Conservation (phyloP, 30 jellyfish, hydroid and myxozoan genomes). For the Pseudorhiza aurosa region DNA sequence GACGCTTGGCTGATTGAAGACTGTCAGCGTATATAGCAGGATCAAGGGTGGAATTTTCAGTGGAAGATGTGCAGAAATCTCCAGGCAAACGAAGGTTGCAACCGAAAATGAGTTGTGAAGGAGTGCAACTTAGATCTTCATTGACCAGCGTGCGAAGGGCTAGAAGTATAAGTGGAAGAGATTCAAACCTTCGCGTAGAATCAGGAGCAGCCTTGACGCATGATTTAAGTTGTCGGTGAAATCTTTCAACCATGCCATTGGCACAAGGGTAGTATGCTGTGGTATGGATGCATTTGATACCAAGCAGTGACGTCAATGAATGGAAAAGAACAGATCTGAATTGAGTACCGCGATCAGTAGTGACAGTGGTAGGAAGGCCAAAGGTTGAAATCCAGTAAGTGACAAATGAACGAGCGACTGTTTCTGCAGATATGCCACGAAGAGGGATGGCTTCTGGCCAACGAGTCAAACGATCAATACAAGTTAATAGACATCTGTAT, state of each 20-base stretch:
- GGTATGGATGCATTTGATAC: conserved; percentile 3
- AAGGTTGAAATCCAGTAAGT: conserved; percentile 5
- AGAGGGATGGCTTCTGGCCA: conserved; percentile 36
- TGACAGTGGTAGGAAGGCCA: conserved; percentile 26
- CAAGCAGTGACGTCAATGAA: conserved; percentile 2
- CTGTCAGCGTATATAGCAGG: not conserved
- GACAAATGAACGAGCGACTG: conserved; percentile 20
- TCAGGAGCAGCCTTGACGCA: conserved; percentile 9
- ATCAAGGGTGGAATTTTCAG: conserved; percentile 2
- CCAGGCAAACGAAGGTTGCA: conserved; percentile 7
- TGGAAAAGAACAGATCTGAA: conserved; percentile 2
- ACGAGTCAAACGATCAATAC: too few relatives aligned
- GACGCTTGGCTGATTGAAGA: conserved; percentile 2
- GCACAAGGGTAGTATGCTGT: conserved; percentile 40
- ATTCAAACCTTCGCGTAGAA: not conserved
- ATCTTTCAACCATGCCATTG: conserved; percentile 23
- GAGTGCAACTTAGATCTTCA: conserved; percentile 1
- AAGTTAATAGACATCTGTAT: too few relatives aligned
- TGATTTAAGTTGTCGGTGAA: conserved; percentile 17
- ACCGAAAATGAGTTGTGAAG: conserved; percentile 26
- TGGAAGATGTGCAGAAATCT: not conserved
- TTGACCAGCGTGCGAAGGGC: not conserved
- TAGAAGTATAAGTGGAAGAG: conserved; percentile 25
- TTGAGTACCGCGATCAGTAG: conserved; percentile 29
- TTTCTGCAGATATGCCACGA: not conserved